These are phyloP conservation scores for Anabacerthia variegaticeps DNA, from an alignment of 2,797 vertebrate genomes.

Conservation along the genomic window DNA sequence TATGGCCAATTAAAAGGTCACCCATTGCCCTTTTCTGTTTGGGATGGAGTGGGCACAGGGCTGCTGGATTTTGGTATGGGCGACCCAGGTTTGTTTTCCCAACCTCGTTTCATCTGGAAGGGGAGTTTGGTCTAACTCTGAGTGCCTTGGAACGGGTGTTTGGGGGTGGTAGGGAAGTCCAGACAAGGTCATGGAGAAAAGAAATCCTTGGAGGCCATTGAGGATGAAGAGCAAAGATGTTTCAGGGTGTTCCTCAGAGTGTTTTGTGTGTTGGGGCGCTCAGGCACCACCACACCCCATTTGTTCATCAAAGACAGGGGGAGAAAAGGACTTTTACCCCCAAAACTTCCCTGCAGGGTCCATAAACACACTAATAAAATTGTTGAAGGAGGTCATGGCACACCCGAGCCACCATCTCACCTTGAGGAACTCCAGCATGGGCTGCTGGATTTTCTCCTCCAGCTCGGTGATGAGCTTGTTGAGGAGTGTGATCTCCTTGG, in stretches of 20 bases:
- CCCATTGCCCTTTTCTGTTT: fast-evolving
- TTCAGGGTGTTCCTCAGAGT: neutral
- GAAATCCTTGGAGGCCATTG: fast-evolving
- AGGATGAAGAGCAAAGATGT: fast-evolving
- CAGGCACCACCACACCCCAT: neutral
- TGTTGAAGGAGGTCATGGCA: no score
- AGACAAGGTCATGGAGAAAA: fast-evolving
- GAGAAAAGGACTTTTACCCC: neutral
- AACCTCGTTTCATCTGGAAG: neutral
- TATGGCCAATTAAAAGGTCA: fast-evolving
- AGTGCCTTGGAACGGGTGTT: fast-evolving
- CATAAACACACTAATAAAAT: fast-evolving
- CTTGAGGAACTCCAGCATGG: conserved; percentile 74
- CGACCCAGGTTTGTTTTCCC: no score
- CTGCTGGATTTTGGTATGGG: neutral
- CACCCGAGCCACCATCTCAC: neutral
- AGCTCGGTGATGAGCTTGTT: conserved; percentile 75
- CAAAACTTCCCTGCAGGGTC: fast-evolving
- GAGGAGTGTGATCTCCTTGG: conserved; percentile 70
- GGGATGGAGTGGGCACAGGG: fast-evolving
- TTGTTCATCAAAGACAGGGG: fast-evolving
- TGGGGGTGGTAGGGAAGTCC: neutral
- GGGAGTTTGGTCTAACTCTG: neutral
- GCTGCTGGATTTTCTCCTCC: conserved; percentile 74
- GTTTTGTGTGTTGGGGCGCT: neutral